Conservation (phyloP, 2,888 invertebrate species). For the Metallyticus violacea region DNA sequence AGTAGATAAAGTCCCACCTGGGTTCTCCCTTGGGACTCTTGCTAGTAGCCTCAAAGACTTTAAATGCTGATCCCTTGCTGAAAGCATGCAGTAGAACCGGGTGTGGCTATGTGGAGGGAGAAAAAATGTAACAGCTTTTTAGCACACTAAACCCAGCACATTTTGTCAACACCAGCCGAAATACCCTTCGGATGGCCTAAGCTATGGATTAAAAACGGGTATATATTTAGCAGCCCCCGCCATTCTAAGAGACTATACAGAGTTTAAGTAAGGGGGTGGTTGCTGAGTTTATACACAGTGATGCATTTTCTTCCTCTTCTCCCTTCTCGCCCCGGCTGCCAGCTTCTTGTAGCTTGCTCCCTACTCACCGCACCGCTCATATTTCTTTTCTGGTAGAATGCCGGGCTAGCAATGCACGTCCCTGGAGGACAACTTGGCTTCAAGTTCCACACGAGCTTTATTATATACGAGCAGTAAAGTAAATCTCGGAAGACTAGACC, state of each 20-base stretch:
- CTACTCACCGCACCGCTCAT: not conserved
- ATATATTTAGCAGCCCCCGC: not conserved
- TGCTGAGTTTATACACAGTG: not conserved
- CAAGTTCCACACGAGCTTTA: not conserved
- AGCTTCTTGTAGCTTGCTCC: not conserved
- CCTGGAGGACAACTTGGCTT: not conserved
- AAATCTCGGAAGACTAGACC: not conserved
- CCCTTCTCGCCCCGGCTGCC: not conserved
- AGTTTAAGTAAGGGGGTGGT: not conserved
- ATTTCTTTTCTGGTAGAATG: not conserved
- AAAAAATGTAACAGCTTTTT: not conserved
- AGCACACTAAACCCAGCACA: not conserved
- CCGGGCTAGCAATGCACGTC: not conserved
- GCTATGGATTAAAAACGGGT: not conserved
- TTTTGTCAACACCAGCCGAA: not conserved
- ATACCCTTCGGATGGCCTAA: not conserved
- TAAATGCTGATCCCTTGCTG: not conserved
- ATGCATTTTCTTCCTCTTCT: not conserved
- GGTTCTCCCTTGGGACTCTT: too few species aligned
- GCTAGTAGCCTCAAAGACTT: too few species aligned
- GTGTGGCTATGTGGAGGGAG: not conserved
- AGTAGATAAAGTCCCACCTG: too few species aligned
- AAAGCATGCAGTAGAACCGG: not conserved
- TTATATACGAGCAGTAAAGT: not conserved
- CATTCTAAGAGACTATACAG: not conserved